Evolutionary conservation across 2,888 invertebrate genomes (phyloP), one percentile per base, ranked within the genome.

Genomic region (Adela reaumurella): DNA sequence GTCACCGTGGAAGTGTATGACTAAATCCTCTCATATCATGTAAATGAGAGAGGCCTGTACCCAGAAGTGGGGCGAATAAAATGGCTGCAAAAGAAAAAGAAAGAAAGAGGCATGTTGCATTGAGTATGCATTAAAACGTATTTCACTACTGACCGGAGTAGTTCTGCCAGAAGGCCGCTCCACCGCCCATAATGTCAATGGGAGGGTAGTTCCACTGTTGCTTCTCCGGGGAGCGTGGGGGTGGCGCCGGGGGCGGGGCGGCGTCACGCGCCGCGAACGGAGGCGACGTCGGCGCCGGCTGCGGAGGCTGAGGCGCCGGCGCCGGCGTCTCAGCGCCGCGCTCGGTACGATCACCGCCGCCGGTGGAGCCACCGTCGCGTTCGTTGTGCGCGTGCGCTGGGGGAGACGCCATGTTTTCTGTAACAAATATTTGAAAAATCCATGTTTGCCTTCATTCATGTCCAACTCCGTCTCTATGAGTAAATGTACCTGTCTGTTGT

Each of bases 121-220:
- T 24, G 24, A 24, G 24, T 5, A 24, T 6, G 24, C 14, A 14
- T 51, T 50, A 51, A 47, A 42, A n/a, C 10, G 5, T 19, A n/a
- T 17, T 6, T 3, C 16, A 14, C 24, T 48, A 67, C 86, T 83
- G 68, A 93, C 92, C 92, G 64, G 92, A 92, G 76, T 93, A 93
- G 69, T 92, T 93, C 68, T 92, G 92, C 92, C 92, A 93, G 74
- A 93, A 92, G 43, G 92, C 92, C 46, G 89, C 88, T 41, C 91
- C 91, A 49, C 88, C 88, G 61, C 89, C 88, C 84, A 93, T 91
- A 68, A 92, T 85, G 74, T 92, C 92, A 17, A 79, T 74, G 17
- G 80, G 77, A 17, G 79, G 76, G 58, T 78, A 77, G 68, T 70
- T 76, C 71, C 83, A 84, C 50, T 84, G 83, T 16, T 77, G 69